Percentiles rank a stretch among this genome's conserved stretches.
Evolutionary conservation across 2,797 vertebrate species (phyloP).

Genomic region (Tarsius wallacei): DNA sequence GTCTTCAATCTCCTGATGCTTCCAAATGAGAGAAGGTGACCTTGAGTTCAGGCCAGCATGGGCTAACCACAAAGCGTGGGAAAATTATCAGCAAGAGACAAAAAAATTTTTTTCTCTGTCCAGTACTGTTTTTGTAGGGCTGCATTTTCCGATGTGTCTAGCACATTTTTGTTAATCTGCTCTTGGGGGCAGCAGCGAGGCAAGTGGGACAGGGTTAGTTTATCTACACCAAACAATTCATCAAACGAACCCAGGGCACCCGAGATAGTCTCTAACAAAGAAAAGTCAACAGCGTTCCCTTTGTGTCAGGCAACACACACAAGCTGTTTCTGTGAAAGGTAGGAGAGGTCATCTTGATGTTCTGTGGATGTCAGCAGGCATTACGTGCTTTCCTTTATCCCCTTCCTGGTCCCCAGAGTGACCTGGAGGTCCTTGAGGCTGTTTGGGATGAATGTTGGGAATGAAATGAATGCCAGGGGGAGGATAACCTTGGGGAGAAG

Average conservation of each 20-base stretch:
- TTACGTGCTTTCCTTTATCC: slow-evolving; percentile 65
- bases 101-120: slow-evolving; percentile 78
- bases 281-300: slow-evolving; percentile 82
- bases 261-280: slow-evolving; percentile 75
- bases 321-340: slow-evolving; percentile 86
- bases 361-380: slow-evolving; percentile 76
- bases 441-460: not conserved
- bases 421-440: not conserved
- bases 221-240: slow-evolving; percentile 87
- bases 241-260: slow-evolving; percentile 75
- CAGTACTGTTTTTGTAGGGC: slow-evolving; percentile 88
- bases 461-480: not conserved
- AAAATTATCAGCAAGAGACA: slow-evolving; percentile 87
- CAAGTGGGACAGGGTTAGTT: slow-evolving; percentile 86
- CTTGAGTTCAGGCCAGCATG: slow-evolving; percentile 77
- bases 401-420: not conserved
- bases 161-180: slow-evolving; percentile 89
- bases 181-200: slow-evolving; percentile 80
- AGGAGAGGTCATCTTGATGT: slow-evolving; percentile 86
- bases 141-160: slow-evolving; percentile 87
- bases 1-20: slow-evolving; percentile 66
- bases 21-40: slow-evolving; percentile 79
- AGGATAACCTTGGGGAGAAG: not conserved
- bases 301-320: slow-evolving; percentile 79
- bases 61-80: slow-evolving; percentile 87